Percentiles rank a stretch among this genome's conserved stretches.
These are phyloP conservation scores for Dinomys branickii DNA, from an alignment of 2,113 vertebrate genomes.

Conservation along the genomic window DNA sequence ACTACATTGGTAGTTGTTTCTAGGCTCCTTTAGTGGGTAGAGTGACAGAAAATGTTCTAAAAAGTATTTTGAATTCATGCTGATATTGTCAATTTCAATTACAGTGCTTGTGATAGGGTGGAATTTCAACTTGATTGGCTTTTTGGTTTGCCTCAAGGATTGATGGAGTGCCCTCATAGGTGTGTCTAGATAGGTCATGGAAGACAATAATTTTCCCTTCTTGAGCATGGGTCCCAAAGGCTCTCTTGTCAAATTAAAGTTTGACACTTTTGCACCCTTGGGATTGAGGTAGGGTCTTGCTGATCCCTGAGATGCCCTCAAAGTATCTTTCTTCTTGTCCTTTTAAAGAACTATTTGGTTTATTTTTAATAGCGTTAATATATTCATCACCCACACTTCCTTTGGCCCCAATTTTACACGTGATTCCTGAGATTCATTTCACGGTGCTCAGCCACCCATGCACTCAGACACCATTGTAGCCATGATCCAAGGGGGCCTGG, in stretches of 20 bases:
- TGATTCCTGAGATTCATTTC: neutral
- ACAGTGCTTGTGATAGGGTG: neutral
- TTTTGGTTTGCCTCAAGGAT: neutral
- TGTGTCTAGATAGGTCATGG: neutral
- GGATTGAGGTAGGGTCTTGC: neutral
- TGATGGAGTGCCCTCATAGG: neutral
- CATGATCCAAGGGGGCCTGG: neutral
- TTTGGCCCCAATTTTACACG: neutral
- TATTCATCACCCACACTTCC: neutral
- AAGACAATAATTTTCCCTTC: neutral
- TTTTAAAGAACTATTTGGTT: neutral
- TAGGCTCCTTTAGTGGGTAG: neutral
- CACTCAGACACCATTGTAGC: neutral
- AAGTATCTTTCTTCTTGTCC: neutral
- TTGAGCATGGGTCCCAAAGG: neutral
- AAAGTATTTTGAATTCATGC: constrained; percentile 1
- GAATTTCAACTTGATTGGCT: neutral
- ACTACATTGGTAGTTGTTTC: constrained; percentile 14
- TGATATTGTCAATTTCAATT: constrained; percentile 3
- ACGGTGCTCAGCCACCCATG: neutral
- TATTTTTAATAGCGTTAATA: neutral
- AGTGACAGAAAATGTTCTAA: neutral
- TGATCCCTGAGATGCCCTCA: neutral
- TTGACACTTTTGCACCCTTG: neutral
- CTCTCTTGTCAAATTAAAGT: neutral